phyloP scores from a whole-genome alignment of 1,140 invertebrate species.

The Bombyx mori region DNA sequence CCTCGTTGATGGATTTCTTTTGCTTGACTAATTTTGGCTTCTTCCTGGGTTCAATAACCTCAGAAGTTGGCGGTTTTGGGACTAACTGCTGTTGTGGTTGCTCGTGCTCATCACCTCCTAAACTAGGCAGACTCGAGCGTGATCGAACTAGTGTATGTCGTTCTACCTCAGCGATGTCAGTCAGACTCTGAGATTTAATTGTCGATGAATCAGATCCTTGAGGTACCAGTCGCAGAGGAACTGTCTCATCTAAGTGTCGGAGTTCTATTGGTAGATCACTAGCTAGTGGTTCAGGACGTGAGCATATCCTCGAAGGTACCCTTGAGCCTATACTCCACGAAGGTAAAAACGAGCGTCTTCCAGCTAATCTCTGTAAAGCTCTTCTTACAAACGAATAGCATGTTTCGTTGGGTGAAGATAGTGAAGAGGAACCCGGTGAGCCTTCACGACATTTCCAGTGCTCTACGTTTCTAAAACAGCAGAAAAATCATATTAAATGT shows the following conservation, averaged over 20 bases:
- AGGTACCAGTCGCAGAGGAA: conserved; percentile 57
- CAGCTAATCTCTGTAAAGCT: conserved; percentile 88
- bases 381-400: conserved; percentile 94
- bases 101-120: conserved; percentile 63
- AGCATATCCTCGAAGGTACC: conserved; percentile 66
- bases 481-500: not conserved
- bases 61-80: conserved; percentile 20
- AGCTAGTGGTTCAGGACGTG: conserved; percentile 66
- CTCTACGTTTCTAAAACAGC: conserved; percentile 27
- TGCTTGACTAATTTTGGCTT: conserved; percentile 84
- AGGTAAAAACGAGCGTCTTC: conserved; percentile 85
- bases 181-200: conserved; percentile 84
- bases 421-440: conserved; percentile 85
- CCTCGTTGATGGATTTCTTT: conserved; percentile 82
- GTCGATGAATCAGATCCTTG: conserved; percentile 72
- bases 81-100: conserved; percentile 26
- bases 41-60: conserved; percentile 41
- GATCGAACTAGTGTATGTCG: conserved; percentile 79
- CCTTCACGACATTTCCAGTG: conserved; percentile 66
- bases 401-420: conserved; percentile 92
- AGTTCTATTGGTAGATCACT: conserved; percentile 89
- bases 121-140: conserved; percentile 80
- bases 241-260: conserved; percentile 84
- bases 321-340: conserved; percentile 78
- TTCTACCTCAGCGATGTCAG: conserved; percentile 83